Evolutionary conservation across 2,113 vertebrate genomes (phyloP).

Genomic region (Todiramphus saurophagus): DNA sequence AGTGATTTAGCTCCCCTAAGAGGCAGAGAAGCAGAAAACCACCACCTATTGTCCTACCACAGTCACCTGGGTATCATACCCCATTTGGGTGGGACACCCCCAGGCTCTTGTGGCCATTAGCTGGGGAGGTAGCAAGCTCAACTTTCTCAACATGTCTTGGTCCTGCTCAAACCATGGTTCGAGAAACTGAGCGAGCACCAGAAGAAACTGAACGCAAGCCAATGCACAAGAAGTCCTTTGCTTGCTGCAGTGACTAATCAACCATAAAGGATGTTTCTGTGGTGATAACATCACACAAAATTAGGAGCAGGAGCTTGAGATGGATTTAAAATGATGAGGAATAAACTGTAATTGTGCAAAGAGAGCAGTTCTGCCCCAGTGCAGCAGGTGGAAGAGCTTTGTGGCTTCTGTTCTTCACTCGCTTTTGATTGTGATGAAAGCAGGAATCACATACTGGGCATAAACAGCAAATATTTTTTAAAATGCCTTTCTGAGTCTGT

Average conservation of each 20-base stretch:
- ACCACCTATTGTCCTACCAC: not conserved
- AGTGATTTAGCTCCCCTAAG: not conserved
- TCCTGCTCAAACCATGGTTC: rapidly evolving
- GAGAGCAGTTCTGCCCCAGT: not conserved
- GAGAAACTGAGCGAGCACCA: rapidly evolving
- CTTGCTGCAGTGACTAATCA: not conserved
- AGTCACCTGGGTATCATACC: not conserved
- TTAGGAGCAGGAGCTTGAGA: not conserved
- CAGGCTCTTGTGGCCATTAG: not conserved
- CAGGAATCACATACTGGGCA: not conserved
- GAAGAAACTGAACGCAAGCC: not conserved
- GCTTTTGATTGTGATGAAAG: not conserved
- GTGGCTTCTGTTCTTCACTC: not conserved
- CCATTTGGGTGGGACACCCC: not conserved
- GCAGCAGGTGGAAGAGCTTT: not conserved
- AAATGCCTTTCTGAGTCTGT: not conserved
- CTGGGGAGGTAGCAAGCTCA: rapidly evolving
- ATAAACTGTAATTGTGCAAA: not conserved
- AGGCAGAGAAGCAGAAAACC: not conserved
- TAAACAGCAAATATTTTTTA: not conserved
- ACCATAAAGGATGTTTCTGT: not conserved
- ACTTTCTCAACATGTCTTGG: not conserved
- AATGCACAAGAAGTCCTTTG: not conserved
- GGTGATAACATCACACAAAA: not conserved
- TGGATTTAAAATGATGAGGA: not conserved